phyloP scores from a whole-genome alignment of 1,140 invertebrate genomes.

The Apis laboriosa region DNA sequence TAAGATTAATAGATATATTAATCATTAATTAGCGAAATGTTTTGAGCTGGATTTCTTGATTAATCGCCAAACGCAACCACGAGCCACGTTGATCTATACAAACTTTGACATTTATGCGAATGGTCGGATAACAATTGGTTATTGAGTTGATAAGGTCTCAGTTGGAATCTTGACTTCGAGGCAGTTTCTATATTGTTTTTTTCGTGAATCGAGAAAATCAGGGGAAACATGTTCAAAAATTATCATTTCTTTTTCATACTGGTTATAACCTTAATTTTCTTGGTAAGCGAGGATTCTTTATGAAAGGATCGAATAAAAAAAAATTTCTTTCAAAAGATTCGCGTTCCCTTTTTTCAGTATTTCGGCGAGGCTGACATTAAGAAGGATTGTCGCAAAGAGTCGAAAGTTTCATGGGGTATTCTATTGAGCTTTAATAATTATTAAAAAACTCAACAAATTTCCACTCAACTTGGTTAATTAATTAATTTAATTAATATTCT shows the following conservation, averaged over 20 bases:
- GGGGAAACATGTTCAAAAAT: not conserved
- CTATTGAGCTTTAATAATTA: not conserved
- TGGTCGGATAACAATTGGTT: not conserved
- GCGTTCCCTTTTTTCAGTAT: slow-evolving; percentile 17
- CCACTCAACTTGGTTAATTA: not conserved
- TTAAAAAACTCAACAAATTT: not conserved
- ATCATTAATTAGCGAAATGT: not conserved
- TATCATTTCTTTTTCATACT: not conserved
- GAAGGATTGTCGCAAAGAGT: slow-evolving; percentile 64
- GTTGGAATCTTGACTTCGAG: not conserved
- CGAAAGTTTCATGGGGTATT: slow-evolving; percentile 65
- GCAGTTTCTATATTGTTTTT: not conserved
- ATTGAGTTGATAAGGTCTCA: not conserved
- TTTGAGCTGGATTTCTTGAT: slow-evolving; percentile 17
- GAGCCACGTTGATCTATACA: not conserved
- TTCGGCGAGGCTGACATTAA: slow-evolving; percentile 56
- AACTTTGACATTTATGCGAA: slow-evolving; percentile 33
- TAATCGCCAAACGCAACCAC: not conserved
- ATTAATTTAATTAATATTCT: not conserved
- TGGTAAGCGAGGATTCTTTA: not conserved
- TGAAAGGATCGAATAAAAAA: no score
- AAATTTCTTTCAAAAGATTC: not conserved
- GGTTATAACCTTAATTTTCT: not conserved
- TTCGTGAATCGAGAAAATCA: no score
- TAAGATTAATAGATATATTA: not conserved